These are phyloP conservation scores for Drosophila triauraria DNA, from an alignment of 1,140 invertebrate species.

Conservation along the genomic window DNA sequence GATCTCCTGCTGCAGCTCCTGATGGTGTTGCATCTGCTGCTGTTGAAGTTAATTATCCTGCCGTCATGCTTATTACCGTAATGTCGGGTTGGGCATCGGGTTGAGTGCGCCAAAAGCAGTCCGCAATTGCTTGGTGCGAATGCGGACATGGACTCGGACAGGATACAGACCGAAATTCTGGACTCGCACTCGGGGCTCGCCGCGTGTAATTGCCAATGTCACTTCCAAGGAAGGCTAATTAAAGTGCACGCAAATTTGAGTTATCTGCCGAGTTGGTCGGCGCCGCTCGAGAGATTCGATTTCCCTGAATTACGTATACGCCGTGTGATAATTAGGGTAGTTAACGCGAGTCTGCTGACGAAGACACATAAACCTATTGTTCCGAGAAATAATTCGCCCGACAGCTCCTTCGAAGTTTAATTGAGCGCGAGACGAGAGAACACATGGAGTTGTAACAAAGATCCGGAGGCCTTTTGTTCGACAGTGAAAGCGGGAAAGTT, in stretches of 20 bases:
- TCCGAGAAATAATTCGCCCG: neutral
- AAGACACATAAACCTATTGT: conserved; percentile 12
- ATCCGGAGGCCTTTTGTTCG: neutral
- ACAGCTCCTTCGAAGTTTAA: conserved; percentile 18
- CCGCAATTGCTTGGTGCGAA: conserved; percentile 57
- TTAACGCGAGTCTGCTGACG: conserved; percentile 1
- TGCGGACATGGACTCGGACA: conserved; percentile 8
- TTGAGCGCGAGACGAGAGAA: neutral
- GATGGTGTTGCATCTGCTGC: conserved; percentile 36
- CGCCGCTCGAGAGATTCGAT: conserved; percentile 32
- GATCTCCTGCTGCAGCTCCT: conserved; percentile 4
- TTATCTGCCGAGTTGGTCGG: conserved; percentile 57
- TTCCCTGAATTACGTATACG: conserved; percentile 57
- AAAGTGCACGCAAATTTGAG: conserved; percentile 78
- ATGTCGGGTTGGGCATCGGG: conserved; percentile 62
- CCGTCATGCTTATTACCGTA: conserved; percentile 73
- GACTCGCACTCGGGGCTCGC: neutral
- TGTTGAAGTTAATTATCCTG: conserved; percentile 72
- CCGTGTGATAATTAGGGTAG: conserved; percentile 54
- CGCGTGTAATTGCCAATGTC: conserved; percentile 65
- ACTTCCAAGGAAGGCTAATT: conserved; percentile 62
- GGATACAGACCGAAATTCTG: conserved; percentile 4
- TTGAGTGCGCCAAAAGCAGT: conserved; percentile 52
- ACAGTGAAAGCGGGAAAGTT: neutral
- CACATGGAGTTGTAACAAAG: neutral